phyloP scores from a whole-genome alignment of 2,797 vertebrate species.

The Rhabdophis nuchalis region DNA sequence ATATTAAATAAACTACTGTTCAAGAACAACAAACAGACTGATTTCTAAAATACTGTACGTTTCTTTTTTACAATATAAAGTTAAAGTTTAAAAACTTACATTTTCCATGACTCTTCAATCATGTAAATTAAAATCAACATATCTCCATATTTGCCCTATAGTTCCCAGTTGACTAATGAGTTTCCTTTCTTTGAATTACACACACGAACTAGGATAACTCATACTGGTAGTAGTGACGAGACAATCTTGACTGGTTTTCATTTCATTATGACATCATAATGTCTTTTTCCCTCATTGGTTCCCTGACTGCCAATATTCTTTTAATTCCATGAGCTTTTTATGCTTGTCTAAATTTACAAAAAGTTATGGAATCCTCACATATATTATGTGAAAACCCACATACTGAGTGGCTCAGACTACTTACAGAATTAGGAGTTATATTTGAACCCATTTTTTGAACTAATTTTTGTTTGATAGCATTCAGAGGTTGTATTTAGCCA shows the following conservation, averaged over 20 bases:
- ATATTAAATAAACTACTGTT: background rate
- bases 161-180: background rate
- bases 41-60: background rate
- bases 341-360: background rate
- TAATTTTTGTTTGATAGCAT: background rate
- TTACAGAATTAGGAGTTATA: background rate
- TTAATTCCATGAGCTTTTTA: background rate
- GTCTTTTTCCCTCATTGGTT: background rate
- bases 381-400: background rate
- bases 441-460: background rate
- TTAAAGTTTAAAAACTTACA: background rate
- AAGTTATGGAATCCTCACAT: background rate
- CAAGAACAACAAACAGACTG: background rate
- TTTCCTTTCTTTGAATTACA: background rate
- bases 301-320: background rate
- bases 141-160: background rate
- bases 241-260: background rate
- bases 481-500: too few species aligned
- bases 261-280: constrained; percentile 23
- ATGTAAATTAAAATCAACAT: background rate
- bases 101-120: background rate
- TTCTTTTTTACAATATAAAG: background rate
- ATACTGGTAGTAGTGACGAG: background rate
- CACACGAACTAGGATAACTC: background rate
- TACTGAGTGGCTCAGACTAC: background rate